phyloP scores from a whole-genome alignment of 1,140 invertebrate species.

The Pseudomyrmex cubaensis region DNA sequence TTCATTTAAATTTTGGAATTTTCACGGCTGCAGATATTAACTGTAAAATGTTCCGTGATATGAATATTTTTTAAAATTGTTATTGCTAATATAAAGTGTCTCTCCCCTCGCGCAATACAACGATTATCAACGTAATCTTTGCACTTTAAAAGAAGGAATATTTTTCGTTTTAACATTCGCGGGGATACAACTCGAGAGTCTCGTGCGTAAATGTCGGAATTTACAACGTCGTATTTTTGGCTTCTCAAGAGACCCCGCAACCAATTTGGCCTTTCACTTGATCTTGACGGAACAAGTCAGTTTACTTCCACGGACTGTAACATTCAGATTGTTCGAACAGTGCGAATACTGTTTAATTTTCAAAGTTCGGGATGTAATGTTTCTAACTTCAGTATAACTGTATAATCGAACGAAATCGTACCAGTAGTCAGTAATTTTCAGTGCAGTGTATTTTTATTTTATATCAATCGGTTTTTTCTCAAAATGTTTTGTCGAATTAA shows the following conservation, averaged over 20 bases:
- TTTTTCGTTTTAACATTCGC: neutral
- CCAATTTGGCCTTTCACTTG: constrained; percentile 66
- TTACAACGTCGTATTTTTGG: constrained; percentile 56
- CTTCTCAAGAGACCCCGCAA: constrained; percentile 41
- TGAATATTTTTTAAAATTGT: too few species aligned
- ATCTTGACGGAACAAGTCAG: constrained; percentile 61
- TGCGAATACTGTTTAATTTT: neutral
- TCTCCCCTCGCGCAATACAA: too few species aligned
- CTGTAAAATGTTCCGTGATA: too few species aligned
- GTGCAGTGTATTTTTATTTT: too few species aligned
- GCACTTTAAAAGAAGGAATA: neutral
- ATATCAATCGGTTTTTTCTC: neutral
- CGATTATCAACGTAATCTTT: too few species aligned
- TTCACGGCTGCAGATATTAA: too few species aligned
- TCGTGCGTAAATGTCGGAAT: constrained; percentile 1
- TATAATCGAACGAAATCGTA: too few species aligned
- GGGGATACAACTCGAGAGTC: neutral
- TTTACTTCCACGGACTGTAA: neutral
- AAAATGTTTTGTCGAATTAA: neutral
- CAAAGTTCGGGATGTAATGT: neutral
- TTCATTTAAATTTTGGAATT: too few species aligned
- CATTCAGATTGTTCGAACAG: too few species aligned
- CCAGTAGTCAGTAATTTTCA: too few species aligned
- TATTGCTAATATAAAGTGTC: too few species aligned
- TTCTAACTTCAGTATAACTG: neutral